A percentile compares a stretch with the other conserved stretches of the same genome.
Evolutionary conservation across 2,888 invertebrate species (phyloP).

Genomic region (Litoditis marina): DNA sequence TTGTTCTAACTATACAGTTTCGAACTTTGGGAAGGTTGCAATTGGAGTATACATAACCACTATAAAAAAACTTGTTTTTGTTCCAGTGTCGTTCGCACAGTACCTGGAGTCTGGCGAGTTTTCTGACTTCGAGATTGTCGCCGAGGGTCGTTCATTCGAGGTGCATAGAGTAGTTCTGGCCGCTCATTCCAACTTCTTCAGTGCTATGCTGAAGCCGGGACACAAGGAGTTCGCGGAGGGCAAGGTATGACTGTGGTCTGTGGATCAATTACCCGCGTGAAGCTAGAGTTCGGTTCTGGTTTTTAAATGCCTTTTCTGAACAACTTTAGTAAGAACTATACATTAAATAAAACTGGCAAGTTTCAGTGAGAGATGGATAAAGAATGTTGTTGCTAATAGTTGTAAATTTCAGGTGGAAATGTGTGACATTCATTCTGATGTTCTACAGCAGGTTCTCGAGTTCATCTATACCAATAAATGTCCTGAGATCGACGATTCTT

Average conservation of each 20-base stretch:
- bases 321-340: no score
- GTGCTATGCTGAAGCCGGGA: conserved; percentile 5
- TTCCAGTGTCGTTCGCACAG: background rate
- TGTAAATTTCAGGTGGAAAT: conserved; percentile 8
- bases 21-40: no score
- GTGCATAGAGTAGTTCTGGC: conserved; percentile 12
- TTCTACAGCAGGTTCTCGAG: conserved; percentile 4
- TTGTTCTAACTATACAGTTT: no score
- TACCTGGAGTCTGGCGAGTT: background rate
- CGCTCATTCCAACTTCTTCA: conserved; percentile 12
- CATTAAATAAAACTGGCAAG: no score
- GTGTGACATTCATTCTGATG: background rate
- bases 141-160: conserved; percentile 1
- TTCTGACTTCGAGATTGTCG: conserved; percentile 7
- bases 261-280: no score
- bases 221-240: background rate
- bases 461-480: conserved; percentile 6
- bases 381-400: no score
- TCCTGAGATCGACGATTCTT: conserved; percentile 6
- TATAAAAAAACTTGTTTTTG: background rate
- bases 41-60: no score
- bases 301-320: no score
- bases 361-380: no score
- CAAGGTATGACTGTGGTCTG: no score
- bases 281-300: no score